phyloP scores from a whole-genome alignment of 2,797 vertebrate genomes.

The Hydrocynus forskahlii region DNA sequence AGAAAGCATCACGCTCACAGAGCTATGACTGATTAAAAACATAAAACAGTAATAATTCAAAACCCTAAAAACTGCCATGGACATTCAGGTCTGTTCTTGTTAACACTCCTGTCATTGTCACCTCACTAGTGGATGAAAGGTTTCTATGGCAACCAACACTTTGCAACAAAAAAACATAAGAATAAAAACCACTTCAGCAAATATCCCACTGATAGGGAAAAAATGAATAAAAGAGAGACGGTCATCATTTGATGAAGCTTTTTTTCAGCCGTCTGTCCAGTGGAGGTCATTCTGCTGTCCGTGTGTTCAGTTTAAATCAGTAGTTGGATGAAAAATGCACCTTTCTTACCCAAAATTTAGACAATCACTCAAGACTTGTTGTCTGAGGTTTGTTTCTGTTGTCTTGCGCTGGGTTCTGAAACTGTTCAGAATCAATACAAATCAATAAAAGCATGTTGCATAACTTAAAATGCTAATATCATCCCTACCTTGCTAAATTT shows the following conservation, averaged over 20 bases:
- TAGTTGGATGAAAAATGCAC: too few species aligned
- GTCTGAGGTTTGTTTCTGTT: too few species aligned
- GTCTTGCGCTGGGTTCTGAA: too few species aligned
- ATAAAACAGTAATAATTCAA: not conserved
- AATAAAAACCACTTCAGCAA: conserved; percentile 1
- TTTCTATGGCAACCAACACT: conserved; percentile 19
- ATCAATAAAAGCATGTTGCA: too few species aligned
- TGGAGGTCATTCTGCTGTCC: too few species aligned
- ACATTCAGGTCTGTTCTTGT: not conserved
- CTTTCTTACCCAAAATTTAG: too few species aligned
- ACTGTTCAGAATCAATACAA: too few species aligned
- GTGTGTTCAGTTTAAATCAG: too few species aligned
- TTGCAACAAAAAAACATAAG: not conserved
- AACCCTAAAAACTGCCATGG: not conserved
- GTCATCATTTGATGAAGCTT: not conserved
- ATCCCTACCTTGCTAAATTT: too few species aligned
- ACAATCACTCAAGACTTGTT: too few species aligned
- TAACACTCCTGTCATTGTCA: not conserved
- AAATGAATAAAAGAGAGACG: not conserved
- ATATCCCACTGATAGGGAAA: not conserved
- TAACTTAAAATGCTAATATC: too few species aligned
- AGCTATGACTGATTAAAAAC: not conserved
- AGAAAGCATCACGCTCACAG: not conserved
- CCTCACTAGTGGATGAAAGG: not conserved
- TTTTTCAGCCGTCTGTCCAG: too few species aligned